phyloP scores from a whole-genome alignment of 2,888 invertebrate genomes.

The Lapara coniferarum region DNA sequence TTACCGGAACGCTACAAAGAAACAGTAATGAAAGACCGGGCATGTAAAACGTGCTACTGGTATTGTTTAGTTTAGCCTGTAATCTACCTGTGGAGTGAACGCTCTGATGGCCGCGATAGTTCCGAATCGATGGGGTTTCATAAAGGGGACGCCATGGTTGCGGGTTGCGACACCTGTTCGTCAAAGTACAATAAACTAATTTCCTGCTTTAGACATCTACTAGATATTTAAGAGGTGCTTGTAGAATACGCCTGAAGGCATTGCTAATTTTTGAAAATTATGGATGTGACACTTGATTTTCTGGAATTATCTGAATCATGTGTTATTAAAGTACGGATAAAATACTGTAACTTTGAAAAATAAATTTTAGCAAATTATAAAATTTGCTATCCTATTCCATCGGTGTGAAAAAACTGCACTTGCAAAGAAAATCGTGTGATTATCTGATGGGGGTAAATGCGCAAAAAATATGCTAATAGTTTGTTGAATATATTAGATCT shows the following conservation, averaged over 20 bases:
- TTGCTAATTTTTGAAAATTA: too few relatives aligned
- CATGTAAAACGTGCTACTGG: background rate
- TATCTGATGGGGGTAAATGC: too few relatives aligned
- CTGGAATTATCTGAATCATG: too few relatives aligned
- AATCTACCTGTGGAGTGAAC: slow-evolving; percentile 44
- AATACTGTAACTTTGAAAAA: too few relatives aligned
- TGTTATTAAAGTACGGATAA: too few relatives aligned
- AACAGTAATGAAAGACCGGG: background rate
- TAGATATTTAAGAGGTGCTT: background rate
- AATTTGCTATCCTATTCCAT: too few relatives aligned
- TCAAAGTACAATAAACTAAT: background rate
- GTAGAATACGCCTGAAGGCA: background rate
- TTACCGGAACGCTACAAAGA: background rate
- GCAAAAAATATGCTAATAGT: too few relatives aligned
- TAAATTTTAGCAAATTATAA: too few relatives aligned
- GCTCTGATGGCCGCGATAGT: slow-evolving; percentile 59
- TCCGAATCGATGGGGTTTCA: slow-evolving; percentile 50
- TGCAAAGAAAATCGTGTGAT: too few relatives aligned
- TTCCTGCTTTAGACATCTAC: background rate
- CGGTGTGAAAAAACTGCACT: too few relatives aligned
- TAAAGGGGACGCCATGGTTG: slow-evolving; percentile 42
- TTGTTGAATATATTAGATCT: too few relatives aligned
- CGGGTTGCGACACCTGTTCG: slow-evolving; percentile 41
- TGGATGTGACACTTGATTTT: too few relatives aligned
- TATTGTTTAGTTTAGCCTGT: slow-evolving; percentile 9